These are phyloP conservation scores for Antedon mediterranea DNA, from an alignment of 53 echinoderm and acorn worm genomes.

Conservation along the genomic window DNA sequence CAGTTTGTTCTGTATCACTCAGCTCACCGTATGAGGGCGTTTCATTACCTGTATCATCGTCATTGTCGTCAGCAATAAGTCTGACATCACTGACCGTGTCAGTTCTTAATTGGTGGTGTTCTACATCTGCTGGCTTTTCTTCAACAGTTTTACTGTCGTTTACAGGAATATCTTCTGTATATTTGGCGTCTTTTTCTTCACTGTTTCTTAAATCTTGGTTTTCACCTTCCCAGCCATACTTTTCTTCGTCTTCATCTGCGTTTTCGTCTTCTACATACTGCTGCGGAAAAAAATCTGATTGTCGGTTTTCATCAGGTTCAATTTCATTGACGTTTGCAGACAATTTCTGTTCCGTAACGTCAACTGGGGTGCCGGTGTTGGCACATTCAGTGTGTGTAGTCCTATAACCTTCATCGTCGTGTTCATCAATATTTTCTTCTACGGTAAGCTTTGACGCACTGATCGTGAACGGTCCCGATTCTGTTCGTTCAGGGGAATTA, in stretches of 20 bases:
- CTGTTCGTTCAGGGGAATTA: background rate
- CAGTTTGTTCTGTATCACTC: background rate
- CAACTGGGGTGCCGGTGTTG: background rate
- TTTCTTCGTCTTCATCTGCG: background rate
- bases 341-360: background rate
- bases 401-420: background rate
- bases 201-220: background rate
- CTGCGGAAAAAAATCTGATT: slow-evolving; percentile 7
- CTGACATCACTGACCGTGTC: background rate
- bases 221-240: background rate
- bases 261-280: background rate
- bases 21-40: background rate
- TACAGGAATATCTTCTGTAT: background rate
- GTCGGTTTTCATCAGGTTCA: slow-evolving; percentile 1
- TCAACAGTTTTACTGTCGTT: background rate
- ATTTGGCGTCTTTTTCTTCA: background rate
- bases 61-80: background rate
- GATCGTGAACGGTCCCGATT: background rate
- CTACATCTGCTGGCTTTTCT: background rate
- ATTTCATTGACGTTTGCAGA: background rate
- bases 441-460: background rate
- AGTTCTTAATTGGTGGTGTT: background rate
- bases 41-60: background rate
- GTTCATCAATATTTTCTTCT: background rate
- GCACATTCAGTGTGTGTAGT: background rate